phyloP scores from a whole-genome alignment of 2,113 vertebrate species.

The Cercocebus atys region DNA sequence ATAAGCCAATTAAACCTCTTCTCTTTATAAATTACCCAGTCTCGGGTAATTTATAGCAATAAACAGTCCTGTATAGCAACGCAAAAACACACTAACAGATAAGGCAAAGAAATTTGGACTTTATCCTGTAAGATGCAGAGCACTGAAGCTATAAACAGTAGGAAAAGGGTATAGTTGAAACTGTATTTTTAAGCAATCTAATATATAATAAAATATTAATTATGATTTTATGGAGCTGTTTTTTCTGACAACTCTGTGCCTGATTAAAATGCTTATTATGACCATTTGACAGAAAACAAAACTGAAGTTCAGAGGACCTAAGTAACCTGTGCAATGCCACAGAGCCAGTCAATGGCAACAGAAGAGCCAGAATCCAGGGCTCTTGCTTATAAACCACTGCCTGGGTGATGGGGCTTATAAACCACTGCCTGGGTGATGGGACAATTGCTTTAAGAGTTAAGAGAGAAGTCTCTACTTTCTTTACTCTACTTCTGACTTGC shows the following conservation, averaged over 20 bases:
- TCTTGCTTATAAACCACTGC: neutral
- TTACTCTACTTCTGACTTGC: conserved; percentile 26
- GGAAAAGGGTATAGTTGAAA: neutral
- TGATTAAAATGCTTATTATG: conserved; percentile 44
- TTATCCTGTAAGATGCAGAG: neutral
- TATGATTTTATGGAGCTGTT: neutral
- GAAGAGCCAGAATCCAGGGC: neutral
- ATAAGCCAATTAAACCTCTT: no score
- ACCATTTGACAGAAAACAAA: neutral
- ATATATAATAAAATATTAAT: conserved; percentile 33
- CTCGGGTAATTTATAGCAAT: no score
- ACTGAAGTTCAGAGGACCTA: neutral
- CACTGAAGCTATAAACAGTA: neutral
- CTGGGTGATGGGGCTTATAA: neutral
- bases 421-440: neutral
- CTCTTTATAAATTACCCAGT: no score
- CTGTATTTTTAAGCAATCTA: conserved; percentile 40
- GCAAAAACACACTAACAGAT: no score
- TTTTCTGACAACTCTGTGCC: neutral
- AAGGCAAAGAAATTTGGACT: conserved; percentile 8
- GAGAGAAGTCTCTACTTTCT: neutral
- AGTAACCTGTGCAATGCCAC: neutral
- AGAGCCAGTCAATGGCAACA: neutral
- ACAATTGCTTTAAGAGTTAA: neutral
- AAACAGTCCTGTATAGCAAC: no score